A percentile compares a stretch with the other conserved stretches of the same genome.
phyloP scores from a whole-genome alignment of 37 sponge, comb jelly and placozoan genomes.

The Diacarnus erythraeanus region DNA sequence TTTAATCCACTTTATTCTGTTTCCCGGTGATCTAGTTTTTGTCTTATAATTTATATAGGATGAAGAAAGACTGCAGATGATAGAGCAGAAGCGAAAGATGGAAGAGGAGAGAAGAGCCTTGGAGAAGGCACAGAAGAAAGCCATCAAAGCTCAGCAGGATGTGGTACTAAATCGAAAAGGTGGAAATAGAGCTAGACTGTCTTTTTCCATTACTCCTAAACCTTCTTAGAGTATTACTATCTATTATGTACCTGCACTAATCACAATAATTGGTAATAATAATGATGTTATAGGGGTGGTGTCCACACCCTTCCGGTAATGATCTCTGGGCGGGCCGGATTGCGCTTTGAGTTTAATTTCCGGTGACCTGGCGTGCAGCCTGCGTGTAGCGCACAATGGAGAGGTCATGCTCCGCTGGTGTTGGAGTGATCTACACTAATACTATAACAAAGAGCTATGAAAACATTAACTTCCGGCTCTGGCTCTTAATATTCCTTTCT shows the following conservation, averaged over 20 bases:
- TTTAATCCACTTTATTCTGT: too few relatives aligned
- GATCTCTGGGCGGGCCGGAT: too few relatives aligned
- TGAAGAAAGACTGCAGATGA: constrained; percentile 76
- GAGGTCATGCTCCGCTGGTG: background rate
- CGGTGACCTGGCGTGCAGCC: background rate
- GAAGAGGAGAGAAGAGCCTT: constrained; percentile 77
- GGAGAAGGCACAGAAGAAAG: constrained; percentile 61
- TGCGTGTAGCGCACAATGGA: too few relatives aligned
- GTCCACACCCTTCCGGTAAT: too few relatives aligned
- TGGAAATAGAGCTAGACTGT: constrained; percentile 66
- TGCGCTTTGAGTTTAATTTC: background rate
- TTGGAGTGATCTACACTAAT: too few relatives aligned
- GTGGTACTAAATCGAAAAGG: constrained; percentile 77
- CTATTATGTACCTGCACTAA: too few relatives aligned
- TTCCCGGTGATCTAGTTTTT: too few relatives aligned
- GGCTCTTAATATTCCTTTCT: background rate
- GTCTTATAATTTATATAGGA: constrained; percentile 77
- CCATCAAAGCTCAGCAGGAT: constrained; percentile 64
- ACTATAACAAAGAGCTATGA: too few relatives aligned
- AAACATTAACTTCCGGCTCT: background rate
- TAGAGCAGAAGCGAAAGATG: constrained; percentile 79
- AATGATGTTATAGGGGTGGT: too few relatives aligned
- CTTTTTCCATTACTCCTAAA: constrained; percentile 67
- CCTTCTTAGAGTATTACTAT: background rate
- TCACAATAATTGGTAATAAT: too few relatives aligned